Evolutionary conservation across 2,113 vertebrate genomes (phyloP).

Genomic region (Cacatua alba): DNA sequence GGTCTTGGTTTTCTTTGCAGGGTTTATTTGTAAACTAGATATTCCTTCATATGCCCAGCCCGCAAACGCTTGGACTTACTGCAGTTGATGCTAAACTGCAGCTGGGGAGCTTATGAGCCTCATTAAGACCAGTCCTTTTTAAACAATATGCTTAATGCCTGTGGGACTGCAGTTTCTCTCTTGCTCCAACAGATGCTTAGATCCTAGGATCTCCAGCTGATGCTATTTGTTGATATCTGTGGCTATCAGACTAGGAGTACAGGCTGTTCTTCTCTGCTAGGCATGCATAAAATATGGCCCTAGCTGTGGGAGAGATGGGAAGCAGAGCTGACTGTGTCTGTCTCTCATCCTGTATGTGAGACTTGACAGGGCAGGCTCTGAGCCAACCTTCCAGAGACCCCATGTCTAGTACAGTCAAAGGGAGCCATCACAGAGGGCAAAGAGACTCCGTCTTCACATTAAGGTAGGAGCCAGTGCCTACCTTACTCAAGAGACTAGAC

Average conservation of each 20-base stretch:
- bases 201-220: background rate
- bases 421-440: accelerated
- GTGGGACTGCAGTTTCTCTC: background rate
- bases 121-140: background rate
- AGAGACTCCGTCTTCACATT: background rate
- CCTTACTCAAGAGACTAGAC: background rate
- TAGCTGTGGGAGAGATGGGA: background rate
- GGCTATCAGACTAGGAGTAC: background rate
- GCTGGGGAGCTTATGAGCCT: background rate
- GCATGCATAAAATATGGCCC: background rate
- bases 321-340: background rate
- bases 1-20: background rate
- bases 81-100: background rate
- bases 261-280: background rate
- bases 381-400: background rate
- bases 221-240: background rate
- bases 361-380: background rate
- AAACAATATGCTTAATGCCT: background rate
- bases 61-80: background rate
- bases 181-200: background rate
- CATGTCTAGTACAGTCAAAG: background rate
- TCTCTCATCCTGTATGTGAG: accelerated
- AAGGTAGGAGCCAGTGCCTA: background rate
- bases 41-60: background rate
- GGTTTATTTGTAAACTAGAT: background rate